phyloP scores from a whole-genome alignment of 1,140 invertebrate species.

The Hypothenemus hampei region DNA sequence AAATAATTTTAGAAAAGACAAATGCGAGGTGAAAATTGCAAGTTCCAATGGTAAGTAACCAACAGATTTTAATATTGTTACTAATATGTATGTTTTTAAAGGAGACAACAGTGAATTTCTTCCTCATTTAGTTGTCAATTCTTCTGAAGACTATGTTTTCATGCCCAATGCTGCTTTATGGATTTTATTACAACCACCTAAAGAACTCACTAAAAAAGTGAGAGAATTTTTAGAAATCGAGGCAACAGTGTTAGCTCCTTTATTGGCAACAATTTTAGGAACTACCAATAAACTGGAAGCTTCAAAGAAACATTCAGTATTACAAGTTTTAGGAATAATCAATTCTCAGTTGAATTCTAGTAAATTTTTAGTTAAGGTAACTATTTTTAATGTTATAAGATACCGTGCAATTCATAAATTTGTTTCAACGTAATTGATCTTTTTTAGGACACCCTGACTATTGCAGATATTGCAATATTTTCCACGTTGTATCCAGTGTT shows the following conservation, averaged over 20 bases:
- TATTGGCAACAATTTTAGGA: conserved; percentile 46
- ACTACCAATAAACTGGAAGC: conserved; percentile 47
- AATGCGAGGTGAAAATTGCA: conserved; percentile 51
- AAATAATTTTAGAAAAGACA: conserved; percentile 55
- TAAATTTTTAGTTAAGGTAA: conserved; percentile 30
- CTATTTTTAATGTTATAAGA: neutral
- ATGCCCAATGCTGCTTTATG: conserved; percentile 53
- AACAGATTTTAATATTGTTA: too few relatives aligned
- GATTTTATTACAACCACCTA: conserved; percentile 47
- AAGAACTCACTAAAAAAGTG: conserved; percentile 44
- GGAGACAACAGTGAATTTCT: conserved; percentile 42
- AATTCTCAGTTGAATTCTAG: conserved; percentile 38
- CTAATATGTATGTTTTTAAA: too few relatives aligned
- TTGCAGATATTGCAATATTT: conserved; percentile 62
- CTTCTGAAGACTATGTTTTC: conserved; percentile 48
- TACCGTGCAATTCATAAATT: conserved; percentile 3
- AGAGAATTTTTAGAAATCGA: conserved; percentile 75
- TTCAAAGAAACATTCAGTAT: conserved; percentile 49
- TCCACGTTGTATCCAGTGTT: conserved; percentile 58
- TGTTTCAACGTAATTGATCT: conserved; percentile 9
- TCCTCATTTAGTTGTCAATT: conserved; percentile 49
- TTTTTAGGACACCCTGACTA: conserved; percentile 50
- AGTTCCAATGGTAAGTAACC: conserved; percentile 9
- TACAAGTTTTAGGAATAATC: conserved; percentile 46
- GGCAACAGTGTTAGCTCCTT: conserved; percentile 59